Evolutionary conservation across 2,888 invertebrate species (phyloP).

Genomic region (Laspeyria flexula): DNA sequence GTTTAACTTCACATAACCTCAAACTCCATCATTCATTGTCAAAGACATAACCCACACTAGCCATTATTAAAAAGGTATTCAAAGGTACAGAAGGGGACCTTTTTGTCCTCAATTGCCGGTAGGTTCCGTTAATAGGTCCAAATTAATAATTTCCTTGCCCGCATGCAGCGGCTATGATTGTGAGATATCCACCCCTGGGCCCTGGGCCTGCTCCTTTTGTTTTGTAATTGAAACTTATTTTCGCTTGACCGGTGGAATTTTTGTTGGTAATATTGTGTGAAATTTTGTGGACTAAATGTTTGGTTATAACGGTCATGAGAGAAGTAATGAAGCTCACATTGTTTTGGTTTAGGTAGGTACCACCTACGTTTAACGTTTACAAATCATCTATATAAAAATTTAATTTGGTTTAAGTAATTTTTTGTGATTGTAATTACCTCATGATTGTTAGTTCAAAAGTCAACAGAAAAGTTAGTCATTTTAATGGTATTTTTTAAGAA

Average conservation of each 20-base stretch:
- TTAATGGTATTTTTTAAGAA: no score
- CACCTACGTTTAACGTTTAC: no score
- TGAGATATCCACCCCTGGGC: conserved; percentile 55
- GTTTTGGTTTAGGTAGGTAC: no score
- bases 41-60: conserved; percentile 54
- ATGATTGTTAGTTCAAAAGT: no score
- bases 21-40: conserved; percentile 59
- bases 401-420: no score
- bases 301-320: background rate
- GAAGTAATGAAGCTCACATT: background rate
- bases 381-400: no score
- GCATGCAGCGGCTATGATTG: conserved; percentile 59
- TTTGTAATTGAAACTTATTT: conserved; percentile 67
- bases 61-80: conserved; percentile 66
- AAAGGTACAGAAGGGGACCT: conserved; percentile 59
- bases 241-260: conserved; percentile 58
- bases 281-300: conserved; percentile 3
- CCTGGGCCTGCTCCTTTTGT: no score
- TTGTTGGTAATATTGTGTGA: conserved; percentile 30
- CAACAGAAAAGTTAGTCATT: no score
- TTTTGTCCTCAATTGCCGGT: conserved; percentile 68
- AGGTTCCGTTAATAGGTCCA: conserved; percentile 73
- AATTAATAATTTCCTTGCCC: conserved; percentile 77
- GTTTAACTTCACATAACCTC: conserved; percentile 30
- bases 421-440: no score